phyloP scores from a whole-genome alignment of 2,113 vertebrate species.

The Ictalurus furcatus region DNA sequence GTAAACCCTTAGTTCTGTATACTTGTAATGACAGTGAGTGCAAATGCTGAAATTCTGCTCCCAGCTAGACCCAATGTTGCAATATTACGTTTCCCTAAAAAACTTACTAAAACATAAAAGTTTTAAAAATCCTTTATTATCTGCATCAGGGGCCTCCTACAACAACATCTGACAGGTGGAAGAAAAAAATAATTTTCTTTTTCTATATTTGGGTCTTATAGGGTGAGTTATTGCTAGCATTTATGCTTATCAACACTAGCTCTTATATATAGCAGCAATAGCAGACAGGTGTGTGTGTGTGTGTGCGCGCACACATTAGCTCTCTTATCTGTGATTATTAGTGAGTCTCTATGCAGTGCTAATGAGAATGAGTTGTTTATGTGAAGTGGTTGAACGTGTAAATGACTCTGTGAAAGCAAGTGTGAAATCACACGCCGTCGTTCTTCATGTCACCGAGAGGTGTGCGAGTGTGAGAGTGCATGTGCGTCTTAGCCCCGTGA shows the following conservation, averaged over 20 bases:
- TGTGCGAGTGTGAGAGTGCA: neutral
- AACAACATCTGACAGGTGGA: too few species aligned
- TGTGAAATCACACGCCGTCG: slow-evolving; percentile 52
- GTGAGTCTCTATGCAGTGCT: slow-evolving; percentile 59
- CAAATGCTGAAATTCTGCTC: too few species aligned
- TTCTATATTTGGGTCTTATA: too few species aligned
- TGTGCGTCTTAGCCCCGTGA: neutral
- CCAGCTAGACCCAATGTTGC: too few species aligned
- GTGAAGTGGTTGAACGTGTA: slow-evolving; percentile 62
- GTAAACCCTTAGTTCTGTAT: neutral
- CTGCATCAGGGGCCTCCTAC: too few species aligned
- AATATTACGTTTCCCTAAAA: too few species aligned
- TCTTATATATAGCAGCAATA: neutral
- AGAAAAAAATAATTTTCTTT: too few species aligned
- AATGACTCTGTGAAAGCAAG: slow-evolving; percentile 67
- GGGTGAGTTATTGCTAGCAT: neutral
- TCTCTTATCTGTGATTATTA: neutral
- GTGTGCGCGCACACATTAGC: neutral
- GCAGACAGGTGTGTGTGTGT: slow-evolving; percentile 16
- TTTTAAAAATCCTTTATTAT: too few species aligned
- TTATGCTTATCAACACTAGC: neutral
- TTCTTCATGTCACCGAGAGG: slow-evolving; percentile 32
- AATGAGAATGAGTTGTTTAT: slow-evolving; percentile 72
- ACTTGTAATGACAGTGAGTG: neutral
- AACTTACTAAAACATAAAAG: too few species aligned